These are phyloP conservation scores for Spea multiplicata DNA, from an alignment of 2,113 vertebrate genomes.

Conservation along the genomic window DNA sequence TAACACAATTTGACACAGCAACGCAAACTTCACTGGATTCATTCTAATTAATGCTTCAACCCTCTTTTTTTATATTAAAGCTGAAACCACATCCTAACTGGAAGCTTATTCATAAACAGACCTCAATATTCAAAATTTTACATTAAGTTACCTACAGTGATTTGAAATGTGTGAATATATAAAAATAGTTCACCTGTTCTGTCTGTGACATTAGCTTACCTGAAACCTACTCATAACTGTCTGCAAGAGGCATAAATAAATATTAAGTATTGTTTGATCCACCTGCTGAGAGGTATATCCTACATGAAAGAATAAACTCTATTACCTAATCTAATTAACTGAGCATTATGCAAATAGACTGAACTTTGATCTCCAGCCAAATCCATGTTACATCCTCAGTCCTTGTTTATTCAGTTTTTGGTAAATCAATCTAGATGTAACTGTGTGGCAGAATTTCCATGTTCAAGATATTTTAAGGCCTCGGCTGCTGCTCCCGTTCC, in stretches of 20 bases:
- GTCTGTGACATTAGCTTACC: neutral
- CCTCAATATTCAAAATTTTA: no score
- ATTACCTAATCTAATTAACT: conserved; percentile 23
- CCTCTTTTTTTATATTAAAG: no score
- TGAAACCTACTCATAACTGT: conserved; percentile 14
- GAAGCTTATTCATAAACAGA: no score
- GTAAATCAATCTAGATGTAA: neutral
- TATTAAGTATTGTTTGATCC: conserved; percentile 42
- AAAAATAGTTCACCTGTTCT: no score
- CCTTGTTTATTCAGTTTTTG: neutral
- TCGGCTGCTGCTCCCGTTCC: no score
- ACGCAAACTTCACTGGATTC: no score
- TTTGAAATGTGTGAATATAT: no score
- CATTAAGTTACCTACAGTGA: no score
- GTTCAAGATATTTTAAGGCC: no score
- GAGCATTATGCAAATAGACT: conserved; percentile 38
- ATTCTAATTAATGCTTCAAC: no score
- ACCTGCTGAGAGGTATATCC: conserved; percentile 28
- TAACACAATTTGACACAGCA: no score
- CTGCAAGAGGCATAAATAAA: conserved; percentile 19
- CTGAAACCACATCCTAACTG: no score
- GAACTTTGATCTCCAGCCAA: conserved; percentile 30
- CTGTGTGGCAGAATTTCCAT: neutral
- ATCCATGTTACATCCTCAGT: neutral
- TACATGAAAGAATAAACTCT: conserved; percentile 33